Percentiles rank a stretch among this genome's conserved stretches.
Conservation (phyloP, 2,888 invertebrate species). For the Mesopsocus fuscifrons region DNA sequence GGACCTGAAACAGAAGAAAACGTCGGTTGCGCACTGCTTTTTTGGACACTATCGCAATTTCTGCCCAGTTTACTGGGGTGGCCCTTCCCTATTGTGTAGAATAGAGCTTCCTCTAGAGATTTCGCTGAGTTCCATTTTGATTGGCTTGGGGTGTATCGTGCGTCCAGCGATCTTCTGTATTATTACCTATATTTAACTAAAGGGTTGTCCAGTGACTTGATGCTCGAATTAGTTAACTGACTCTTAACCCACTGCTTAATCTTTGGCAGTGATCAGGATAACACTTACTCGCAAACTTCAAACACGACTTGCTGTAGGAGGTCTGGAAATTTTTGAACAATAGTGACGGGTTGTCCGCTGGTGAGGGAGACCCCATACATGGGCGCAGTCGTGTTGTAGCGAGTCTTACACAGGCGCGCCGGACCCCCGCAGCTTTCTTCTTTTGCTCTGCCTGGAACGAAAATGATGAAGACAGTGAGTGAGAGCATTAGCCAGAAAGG, state of each 20-base stretch:
- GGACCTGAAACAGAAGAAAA: slow-evolving; percentile 37
- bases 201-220: too few species aligned
- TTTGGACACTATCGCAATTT: too few species aligned
- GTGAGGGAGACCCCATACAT: slow-evolving; percentile 89
- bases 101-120: too few species aligned
- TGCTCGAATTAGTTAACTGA: too few species aligned
- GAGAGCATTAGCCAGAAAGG: background rate
- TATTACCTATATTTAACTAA: too few species aligned
- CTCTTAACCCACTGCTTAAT: too few species aligned
- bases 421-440: slow-evolving; percentile 38
- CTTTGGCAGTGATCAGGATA: too few species aligned
- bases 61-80: too few species aligned
- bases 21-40: slow-evolving; percentile 6
- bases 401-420: slow-evolving; percentile 63
- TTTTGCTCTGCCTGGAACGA: slow-evolving; percentile 22
- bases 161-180: too few species aligned
- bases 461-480: background rate
- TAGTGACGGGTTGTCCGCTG: slow-evolving; percentile 81
- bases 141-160: too few species aligned
- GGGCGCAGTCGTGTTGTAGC: slow-evolving; percentile 84
- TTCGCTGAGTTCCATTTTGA: too few species aligned
- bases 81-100: too few species aligned
- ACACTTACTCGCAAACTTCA: slow-evolving; percentile 76
- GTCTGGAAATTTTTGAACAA: slow-evolving; percentile 87
- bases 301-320: slow-evolving; percentile 81